Conservation (phyloP, 2,797 vertebrate species). For the Oreochromis mossambicus region DNA sequence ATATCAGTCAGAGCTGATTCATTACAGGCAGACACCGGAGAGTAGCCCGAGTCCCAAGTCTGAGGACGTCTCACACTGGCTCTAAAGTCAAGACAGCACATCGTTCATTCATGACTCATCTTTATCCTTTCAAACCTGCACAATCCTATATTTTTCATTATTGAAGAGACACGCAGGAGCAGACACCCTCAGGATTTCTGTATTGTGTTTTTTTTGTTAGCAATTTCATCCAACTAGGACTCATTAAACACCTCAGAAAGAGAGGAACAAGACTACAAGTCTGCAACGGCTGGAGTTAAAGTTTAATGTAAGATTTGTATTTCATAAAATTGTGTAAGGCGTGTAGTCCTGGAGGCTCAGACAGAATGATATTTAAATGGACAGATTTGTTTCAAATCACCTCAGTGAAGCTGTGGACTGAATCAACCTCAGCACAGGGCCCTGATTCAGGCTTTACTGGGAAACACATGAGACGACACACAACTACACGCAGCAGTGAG, state of each 20-base stretch:
- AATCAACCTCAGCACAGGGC: background rate
- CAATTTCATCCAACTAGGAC: background rate
- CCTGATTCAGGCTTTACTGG: background rate
- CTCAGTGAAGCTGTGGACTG: background rate
- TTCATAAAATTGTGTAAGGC: background rate
- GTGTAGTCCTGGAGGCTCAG: background rate
- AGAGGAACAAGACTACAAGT: background rate
- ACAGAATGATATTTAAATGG: background rate
- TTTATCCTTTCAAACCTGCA: background rate
- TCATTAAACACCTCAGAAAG: background rate
- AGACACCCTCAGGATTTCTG: background rate
- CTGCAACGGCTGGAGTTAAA: background rate
- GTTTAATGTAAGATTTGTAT: background rate
- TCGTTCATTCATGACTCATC: background rate
- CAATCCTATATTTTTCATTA: background rate
- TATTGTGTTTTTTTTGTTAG: rapidly evolving
- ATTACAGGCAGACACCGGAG: conserved; percentile 8
- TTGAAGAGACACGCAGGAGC: background rate
- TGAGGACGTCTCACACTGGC: background rate
- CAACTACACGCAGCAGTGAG: background rate
- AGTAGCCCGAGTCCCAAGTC: background rate
- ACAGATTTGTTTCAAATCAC: background rate
- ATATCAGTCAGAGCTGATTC: conserved; percentile 37
- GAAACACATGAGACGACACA: background rate
- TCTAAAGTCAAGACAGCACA: background rate